Base-by-base conservation (phyloP, 2,888 invertebrate genomes). In the Clistopyga incitator region DNA sequence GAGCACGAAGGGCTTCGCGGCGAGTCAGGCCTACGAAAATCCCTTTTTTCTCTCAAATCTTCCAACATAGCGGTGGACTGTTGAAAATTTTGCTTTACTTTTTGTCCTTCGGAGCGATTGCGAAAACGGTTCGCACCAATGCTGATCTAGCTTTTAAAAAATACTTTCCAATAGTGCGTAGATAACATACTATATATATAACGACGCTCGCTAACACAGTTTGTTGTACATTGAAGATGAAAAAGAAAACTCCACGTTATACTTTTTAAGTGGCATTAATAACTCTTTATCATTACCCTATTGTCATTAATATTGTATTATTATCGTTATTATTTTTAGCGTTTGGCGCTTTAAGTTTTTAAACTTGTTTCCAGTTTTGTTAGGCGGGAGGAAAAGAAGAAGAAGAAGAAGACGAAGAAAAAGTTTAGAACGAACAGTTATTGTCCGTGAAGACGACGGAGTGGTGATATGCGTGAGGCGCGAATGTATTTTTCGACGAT, bases 401-500 rank as follows among this genome's bases (percentile, higher is more conserved):
- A 20, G 45, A 56, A 25, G 23, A 50, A 18, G 67, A 85, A 52
- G 20, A n/a, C 50, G 67, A 61, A 20, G 45, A 56, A 25, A 34
- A 50, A 18, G 67, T 72, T 20, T 13, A 52, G 54, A 78, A 45
- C 70, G 64, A 50, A 59, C 23, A 45, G 29, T 68, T 81, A 78
- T 85, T 83, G 81, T 83, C 81, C 65, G 61, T 29, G 54, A 68
- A 83, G 52, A 81, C 68, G 72, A 76, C 85, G 86, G 83, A 88
- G 81, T 84, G 87, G 87, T 88, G 88, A 88, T 88, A 86, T 86
- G 88, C 81, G 87, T 86, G 86, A 86, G 86, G 85, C 88, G 87
- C 87, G 88, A 90, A 90, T 92, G 91, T 92, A 92, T 92, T 92
- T 92, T 92, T 92, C 84, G 88, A 90, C 85, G 86, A 89, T 78